Evolutionary conservation across 2,113 vertebrate species (phyloP), one percentile per base, ranked within the genome.

Genomic region (Chelonoidis abingdonii): DNA sequence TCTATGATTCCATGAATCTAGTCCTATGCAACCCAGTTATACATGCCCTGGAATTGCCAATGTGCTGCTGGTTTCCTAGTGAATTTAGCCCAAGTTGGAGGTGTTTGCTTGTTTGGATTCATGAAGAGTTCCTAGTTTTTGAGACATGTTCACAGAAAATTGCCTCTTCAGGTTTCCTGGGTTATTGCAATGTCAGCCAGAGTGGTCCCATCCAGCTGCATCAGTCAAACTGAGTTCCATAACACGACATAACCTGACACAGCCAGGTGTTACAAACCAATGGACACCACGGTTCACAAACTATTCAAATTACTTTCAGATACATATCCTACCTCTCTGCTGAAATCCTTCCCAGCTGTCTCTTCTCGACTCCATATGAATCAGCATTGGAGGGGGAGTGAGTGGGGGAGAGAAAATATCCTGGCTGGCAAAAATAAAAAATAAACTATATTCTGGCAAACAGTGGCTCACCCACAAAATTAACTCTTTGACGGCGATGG

Each of bases 241-340:
- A 96, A 95, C 84, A 91, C 92, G 96, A 95, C 92, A 92, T 95
- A 95, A 95, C 88, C 89, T 95, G 90, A 95, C 92, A 95, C 92
- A 59, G 88, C 89, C 96, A 97, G 93, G 62, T 95, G 94, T 96
- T 95, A 96, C 84, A 96, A 96, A 89, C 92, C 97, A 96, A 29
- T 89, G 90, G 93, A 98, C n/a, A 95, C 87, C 95, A 95, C 52
- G 79, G 92, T 93, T 97, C 97, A 97, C 95, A 90, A 97, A 96
- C 91, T 94, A 95, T 96, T 94, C 94, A 97, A 95, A 94, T 97
- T 92, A 90, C 86, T 97, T 98, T 97, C 93, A 92, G 94, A 97
- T 90, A 92, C 75, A 84, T 56, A 92, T 83, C 62, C 83, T 95
- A 90, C 84, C 87, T 89, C 90, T 94, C 88, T 92, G 83, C 80